A percentile compares a stretch with the other conserved stretches of the same genome.
phyloP scores from a whole-genome alignment of 2,113 vertebrate species.

The Saimiri boliviensis region DNA sequence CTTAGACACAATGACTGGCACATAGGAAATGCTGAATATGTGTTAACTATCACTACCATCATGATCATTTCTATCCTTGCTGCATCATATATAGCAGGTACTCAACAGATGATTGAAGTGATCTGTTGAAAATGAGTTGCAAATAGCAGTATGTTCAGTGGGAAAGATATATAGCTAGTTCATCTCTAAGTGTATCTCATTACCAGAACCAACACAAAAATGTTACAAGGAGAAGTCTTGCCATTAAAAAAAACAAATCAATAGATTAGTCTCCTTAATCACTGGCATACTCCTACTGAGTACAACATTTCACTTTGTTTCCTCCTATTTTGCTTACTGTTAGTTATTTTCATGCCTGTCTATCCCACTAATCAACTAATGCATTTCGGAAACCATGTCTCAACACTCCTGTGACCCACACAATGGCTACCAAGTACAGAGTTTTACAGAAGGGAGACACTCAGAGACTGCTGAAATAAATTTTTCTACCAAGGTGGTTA shows the following conservation, averaged over 20 bases:
- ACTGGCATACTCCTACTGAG: neutral
- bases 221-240: neutral
- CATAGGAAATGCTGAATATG: neutral
- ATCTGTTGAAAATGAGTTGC: neutral
- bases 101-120: neutral
- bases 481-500: neutral
- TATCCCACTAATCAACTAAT: no score
- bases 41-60: neutral
- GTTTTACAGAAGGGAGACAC: neutral
- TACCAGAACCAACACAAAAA: neutral
- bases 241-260: neutral
- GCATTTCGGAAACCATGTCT: no score
- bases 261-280: neutral
- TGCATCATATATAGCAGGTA: neutral
- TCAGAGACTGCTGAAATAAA: slow-evolving; percentile 3
- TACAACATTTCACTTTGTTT: no score
- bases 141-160: neutral
- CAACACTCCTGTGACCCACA: no score
- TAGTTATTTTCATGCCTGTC: no score
- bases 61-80: neutral
- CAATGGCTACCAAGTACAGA: no score
- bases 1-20: neutral
- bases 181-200: neutral
- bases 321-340: no score
- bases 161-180: neutral